A percentile compares a stretch with the other conserved stretches of the same genome.
Evolutionary conservation across 2,113 vertebrate species (phyloP).

Genomic region (Notarius quadriscutis): DNA sequence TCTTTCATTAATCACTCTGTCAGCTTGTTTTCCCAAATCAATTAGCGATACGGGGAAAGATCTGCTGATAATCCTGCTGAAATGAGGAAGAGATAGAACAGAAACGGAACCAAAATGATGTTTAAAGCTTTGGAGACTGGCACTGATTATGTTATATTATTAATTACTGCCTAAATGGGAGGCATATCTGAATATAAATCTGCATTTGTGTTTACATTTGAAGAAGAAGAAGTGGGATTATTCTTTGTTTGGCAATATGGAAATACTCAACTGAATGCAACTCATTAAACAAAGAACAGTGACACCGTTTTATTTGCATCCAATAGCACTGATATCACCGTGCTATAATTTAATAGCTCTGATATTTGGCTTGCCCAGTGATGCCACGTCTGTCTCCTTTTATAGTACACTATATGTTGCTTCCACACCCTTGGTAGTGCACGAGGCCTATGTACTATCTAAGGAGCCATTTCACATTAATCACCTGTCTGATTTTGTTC

Average conservation of each 20-base stretch:
- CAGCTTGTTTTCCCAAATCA: neutral
- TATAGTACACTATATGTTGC: too few relatives aligned
- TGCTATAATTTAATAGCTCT: neutral
- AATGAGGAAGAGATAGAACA: neutral
- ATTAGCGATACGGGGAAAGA: neutral
- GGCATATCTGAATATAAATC: neutral
- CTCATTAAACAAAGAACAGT: neutral
- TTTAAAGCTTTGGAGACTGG: neutral
- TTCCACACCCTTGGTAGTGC: neutral
- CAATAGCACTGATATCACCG: too few relatives aligned
- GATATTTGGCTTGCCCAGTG: neutral
- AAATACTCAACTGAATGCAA: neutral
- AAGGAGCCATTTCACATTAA: neutral
- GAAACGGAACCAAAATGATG: slow-evolving; percentile 4
- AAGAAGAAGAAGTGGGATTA: neutral
- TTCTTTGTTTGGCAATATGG: neutral
- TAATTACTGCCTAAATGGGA: neutral
- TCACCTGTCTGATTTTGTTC: neutral
- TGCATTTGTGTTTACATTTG: neutral
- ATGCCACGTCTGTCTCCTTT: neutral
- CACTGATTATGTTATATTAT: neutral
- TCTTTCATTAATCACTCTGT: neutral
- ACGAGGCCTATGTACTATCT: neutral
- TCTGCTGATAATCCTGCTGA: neutral
- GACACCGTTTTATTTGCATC: neutral